Evolutionary conservation across 92 coral and sea anemone species (phyloP).

Genomic region (Micromussa lordhowensis): DNA sequence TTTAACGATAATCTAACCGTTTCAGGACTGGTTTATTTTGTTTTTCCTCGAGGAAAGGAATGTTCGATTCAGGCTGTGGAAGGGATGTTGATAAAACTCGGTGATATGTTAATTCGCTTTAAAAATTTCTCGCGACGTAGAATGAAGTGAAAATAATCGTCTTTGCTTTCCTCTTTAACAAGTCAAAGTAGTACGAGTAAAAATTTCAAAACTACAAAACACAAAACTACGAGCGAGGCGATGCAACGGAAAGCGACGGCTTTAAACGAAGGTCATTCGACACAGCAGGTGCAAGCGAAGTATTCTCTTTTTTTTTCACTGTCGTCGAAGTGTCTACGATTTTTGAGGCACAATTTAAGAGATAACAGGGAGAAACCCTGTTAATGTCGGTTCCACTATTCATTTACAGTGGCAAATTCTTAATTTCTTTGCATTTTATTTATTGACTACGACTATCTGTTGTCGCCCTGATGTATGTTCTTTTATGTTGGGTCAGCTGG

Average conservation of each 20-base stretch:
- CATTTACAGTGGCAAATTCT: conserved; percentile 68
- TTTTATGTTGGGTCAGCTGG: conserved; percentile 78
- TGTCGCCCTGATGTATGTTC: conserved; percentile 75
- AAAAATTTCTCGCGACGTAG: conserved; percentile 25
- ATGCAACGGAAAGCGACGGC: conserved; percentile 4
- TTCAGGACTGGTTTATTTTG: background rate
- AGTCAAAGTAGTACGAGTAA: background rate
- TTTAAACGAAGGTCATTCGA: conserved; percentile 22
- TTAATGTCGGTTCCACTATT: conserved; percentile 24
- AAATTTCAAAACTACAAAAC: background rate
- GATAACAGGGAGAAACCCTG: background rate
- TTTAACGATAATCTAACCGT: background rate
- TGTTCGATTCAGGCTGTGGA: conserved; percentile 1
- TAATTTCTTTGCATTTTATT: conserved; percentile 66
- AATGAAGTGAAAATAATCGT: conserved; percentile 4
- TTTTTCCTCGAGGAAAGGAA: conserved; percentile 5
- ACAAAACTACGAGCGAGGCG: background rate
- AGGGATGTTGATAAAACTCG: conserved; percentile 8
- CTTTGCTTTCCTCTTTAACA: background rate
- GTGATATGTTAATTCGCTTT: conserved; percentile 31
- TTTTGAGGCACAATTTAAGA: background rate
- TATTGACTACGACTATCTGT: conserved; percentile 63
- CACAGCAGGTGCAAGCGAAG: conserved; percentile 11
- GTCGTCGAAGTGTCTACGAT: background rate
- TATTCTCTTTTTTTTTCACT: conserved; percentile 6